Conservation (phyloP, 2,888 invertebrate genomes). For the Crossocerus cetratus region DNA sequence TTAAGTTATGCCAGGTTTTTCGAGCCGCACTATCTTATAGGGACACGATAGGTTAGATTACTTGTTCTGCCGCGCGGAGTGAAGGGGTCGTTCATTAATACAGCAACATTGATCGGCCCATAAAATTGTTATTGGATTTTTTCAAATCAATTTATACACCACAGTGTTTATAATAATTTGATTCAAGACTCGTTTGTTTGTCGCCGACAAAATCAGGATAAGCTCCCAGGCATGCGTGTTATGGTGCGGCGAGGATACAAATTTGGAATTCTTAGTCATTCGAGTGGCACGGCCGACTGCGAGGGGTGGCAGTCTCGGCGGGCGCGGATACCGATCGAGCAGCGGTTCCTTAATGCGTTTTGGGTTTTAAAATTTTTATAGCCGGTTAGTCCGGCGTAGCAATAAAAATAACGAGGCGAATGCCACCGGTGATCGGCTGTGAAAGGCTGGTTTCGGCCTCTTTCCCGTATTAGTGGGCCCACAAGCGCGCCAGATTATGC, state of each 20-base stretch:
- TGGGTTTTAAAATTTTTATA: conserved; percentile 66
- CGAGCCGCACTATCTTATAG: too few relatives aligned
- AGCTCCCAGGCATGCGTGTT: too few relatives aligned
- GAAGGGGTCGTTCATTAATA: too few relatives aligned
- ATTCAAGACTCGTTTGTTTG: too few relatives aligned
- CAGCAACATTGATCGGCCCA: too few relatives aligned
- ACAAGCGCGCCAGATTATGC: conserved; percentile 20
- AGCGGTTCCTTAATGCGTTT: conserved; percentile 57
- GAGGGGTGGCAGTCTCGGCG: conserved; percentile 2
- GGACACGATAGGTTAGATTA: too few relatives aligned
- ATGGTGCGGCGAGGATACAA: background rate
- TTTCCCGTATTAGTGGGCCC: background rate
- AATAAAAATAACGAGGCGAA: conserved; percentile 54
- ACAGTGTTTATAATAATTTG: too few relatives aligned
- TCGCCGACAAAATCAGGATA: too few relatives aligned
- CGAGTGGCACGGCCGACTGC: conserved; percentile 2
- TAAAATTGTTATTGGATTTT: too few relatives aligned
- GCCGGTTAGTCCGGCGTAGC: conserved; percentile 64
- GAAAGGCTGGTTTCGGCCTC: background rate
- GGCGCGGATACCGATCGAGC: conserved; percentile 31
- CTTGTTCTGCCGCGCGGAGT: too few relatives aligned
- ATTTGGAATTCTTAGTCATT: conserved; percentile 11
- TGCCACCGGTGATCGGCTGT: conserved; percentile 5
- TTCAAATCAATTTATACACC: too few relatives aligned
- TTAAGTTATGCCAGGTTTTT: too few relatives aligned